Evolutionary conservation across 2,113 vertebrate species (phyloP).

Genomic region (Corythaeola cristata): DNA sequence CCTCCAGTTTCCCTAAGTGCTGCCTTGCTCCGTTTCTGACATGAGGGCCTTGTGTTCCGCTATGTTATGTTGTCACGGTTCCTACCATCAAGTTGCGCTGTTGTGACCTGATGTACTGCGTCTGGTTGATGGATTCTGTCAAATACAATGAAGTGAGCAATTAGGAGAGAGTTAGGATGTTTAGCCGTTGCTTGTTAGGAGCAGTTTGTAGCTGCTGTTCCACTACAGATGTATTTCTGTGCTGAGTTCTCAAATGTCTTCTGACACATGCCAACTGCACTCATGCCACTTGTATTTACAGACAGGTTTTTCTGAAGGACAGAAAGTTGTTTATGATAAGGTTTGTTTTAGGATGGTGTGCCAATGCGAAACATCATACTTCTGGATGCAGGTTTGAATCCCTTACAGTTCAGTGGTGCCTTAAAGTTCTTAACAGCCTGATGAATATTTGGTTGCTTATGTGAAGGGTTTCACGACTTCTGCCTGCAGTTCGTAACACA

Average conservation of each 20-base stretch:
- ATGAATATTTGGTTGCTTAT: background rate
- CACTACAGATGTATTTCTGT: background rate
- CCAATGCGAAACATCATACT: background rate
- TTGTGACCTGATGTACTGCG: background rate
- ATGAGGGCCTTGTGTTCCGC: background rate
- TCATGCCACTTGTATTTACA: constrained; percentile 21
- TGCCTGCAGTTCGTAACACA: background rate
- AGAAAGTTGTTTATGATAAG: constrained; percentile 20
- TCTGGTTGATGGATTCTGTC: constrained; percentile 36
- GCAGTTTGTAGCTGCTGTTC: constrained; percentile 3
- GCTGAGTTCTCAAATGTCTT: constrained; percentile 17
- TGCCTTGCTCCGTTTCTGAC: background rate
- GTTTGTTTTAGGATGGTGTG: constrained; percentile 44
- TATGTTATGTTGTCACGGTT: background rate
- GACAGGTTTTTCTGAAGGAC: constrained; percentile 3
- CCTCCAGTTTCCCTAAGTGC: background rate
- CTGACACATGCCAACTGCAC: background rate
- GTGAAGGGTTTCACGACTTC: background rate
- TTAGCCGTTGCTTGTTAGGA: background rate
- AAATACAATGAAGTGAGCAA: constrained; percentile 29
- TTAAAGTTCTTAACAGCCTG: background rate
- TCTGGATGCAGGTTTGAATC: constrained; percentile 3
- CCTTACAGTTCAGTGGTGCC: background rate
- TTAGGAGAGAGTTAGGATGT: background rate
- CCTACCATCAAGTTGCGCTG: background rate